Base-by-base conservation (phyloP, 2,888 invertebrate genomes). In the Xestobium rufovillosum region DNA sequence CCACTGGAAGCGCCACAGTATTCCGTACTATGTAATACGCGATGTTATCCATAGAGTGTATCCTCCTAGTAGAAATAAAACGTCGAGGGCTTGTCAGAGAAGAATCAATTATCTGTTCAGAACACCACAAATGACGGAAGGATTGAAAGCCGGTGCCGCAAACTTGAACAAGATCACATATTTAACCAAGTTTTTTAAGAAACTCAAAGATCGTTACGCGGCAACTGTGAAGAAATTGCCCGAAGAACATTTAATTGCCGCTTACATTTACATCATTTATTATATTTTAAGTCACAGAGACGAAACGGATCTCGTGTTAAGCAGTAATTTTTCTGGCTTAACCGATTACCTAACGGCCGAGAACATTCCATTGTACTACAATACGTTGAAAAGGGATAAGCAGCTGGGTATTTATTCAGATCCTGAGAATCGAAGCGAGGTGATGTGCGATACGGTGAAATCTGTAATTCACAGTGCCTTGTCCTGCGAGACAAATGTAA, bases 391-490 rank as follows among this genome's bases (percentile, higher is more conserved):
- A 32, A 25, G 27, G 13, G n/a, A n/a, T n/a, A n/a, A n/a, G n/a
- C n/a, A n/a, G n/a, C n/a, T n/a, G n/a, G n/a, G n/a, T 15, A 45
- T 52, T 33, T 53, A 61, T 23, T 67, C 59, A 15, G 68, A 71
- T 32, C 66, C 72, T 0, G 53, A 53, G 14, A 64, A 53, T 26
- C 49, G 60, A 2, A 65, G 65, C 8, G 76, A 76, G 29, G 68
- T 80, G 29, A 65, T 69, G 41, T 62, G 64, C 23, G 67, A 69
- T 15, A 70, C 74, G 0, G 66, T 80, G 1, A 72, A 71, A 47
- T 68, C 73, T 10, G 65, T 83, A 1, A 71, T 80, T 33, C 77
- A 84, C 57, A 78, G 81, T 45, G 76, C 79, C 0, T 65, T 84
- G 52, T 75, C 74, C 39, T 72, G 72, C 50, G 45, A 43, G 19